Base-by-base conservation (phyloP, 2,113 vertebrate genomes). In the Siniperca knerii region DNA sequence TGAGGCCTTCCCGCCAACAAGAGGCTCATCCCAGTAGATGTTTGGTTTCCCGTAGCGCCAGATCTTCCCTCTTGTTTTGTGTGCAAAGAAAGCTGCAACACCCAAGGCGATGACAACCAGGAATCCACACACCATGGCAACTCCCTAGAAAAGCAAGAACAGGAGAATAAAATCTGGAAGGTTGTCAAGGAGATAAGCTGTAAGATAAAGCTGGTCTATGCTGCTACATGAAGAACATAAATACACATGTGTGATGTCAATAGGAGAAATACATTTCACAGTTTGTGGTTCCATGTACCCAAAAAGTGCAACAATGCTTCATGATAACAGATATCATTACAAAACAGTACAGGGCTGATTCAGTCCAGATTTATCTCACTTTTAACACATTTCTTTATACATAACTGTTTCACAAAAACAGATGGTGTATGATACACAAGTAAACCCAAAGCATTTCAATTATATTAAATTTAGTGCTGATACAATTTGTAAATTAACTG, bases 61-160 rank as follows among this genome's bases (percentile, higher is more conserved):
- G 85, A 98, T 98, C 90, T 96, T 97, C 75, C 96, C 96, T 58
- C 97, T 95, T 0, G 97, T 97, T 83, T 94, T 96, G 25, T 96
- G 93, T 0, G 97, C 95, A 0, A 96, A 97, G 92, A 97, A 96
- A 37, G 96, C 96, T 0, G 95, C 94, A 16, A 98, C 92, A 52
- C 94, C 94, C 25, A 97, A 92, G 6, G 97, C 95, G 7, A 97
- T 62, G 70, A 96, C 95, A 0, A 97, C 93, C 88, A 98, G 91
- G 93, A 98, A 97, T 4, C 97, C 97, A 0, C 97, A 98, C 62
- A 96, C 96, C 84, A 97, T 97, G 23, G 97, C 97, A 10, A 98
- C 90, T 0, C 96, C 97, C 97, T 98, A 79, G 10, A 75, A 90
- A 77, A 42, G 10, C 48, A 50, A 68, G 0, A 85, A 89, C 4